Evolutionary conservation across 2,113 vertebrate species (phyloP).

Genomic region (Ursus arctos): DNA sequence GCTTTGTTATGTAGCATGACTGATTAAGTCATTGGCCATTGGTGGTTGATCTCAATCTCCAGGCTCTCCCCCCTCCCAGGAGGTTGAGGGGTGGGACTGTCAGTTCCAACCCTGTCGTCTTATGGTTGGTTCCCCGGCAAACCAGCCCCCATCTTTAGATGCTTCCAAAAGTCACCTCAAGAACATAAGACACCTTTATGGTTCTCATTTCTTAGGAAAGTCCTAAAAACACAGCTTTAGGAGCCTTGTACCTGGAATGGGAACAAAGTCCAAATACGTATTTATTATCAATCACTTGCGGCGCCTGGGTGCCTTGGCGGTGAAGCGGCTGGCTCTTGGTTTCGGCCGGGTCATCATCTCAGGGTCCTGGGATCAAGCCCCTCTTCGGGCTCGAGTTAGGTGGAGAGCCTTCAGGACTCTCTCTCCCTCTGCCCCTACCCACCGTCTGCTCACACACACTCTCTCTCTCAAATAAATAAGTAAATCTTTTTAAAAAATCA

Average conservation of each 20-base stretch:
- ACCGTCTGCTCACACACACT: not conserved
- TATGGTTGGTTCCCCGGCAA: not conserved
- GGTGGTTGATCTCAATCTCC: not conserved
- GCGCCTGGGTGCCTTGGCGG: not conserved
- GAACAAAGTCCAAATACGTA: not conserved
- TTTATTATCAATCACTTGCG: not conserved
- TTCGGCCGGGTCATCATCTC: not conserved
- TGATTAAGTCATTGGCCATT: not conserved
- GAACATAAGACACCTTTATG: not conserved
- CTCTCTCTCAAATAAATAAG: not conserved
- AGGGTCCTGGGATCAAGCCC: not conserved
- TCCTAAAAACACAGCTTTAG: not conserved
- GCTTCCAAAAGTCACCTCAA: too few species aligned
- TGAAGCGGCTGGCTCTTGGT: not conserved
- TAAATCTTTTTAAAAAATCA: not conserved
- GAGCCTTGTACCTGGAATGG: not conserved
- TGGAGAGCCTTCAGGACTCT: too few species aligned
- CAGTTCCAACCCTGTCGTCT: not conserved
- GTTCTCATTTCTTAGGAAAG: not conserved
- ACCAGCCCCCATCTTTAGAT: not conserved
- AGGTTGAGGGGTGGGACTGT: not conserved
- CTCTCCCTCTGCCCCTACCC: not conserved
- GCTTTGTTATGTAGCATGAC: not conserved
- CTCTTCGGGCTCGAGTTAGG: not conserved
- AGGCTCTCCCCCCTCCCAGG: not conserved